These are phyloP conservation scores for Drosophila nannoptera DNA, from an alignment of 1,140 invertebrate species.

Conservation along the genomic window DNA sequence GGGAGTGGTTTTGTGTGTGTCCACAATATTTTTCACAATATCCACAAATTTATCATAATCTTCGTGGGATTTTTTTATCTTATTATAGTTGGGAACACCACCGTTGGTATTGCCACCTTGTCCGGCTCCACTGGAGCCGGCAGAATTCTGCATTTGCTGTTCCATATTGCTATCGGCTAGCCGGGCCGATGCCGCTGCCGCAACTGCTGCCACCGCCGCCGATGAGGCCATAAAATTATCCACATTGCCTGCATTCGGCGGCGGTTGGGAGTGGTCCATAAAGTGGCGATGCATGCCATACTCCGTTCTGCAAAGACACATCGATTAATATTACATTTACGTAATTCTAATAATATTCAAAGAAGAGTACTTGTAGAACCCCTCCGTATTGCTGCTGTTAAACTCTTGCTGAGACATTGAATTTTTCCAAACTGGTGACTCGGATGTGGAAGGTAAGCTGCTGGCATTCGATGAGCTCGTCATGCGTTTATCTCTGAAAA, in stretches of 20 bases:
- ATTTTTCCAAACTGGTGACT: conserved; percentile 79
- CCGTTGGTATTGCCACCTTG: conserved; percentile 70
- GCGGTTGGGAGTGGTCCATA: conserved; percentile 77
- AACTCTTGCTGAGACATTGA: conserved; percentile 79
- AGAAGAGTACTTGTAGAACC: conserved; percentile 69
- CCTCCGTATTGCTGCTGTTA: conserved; percentile 77
- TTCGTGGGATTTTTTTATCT: conserved; percentile 77
- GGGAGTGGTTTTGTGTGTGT: conserved; percentile 72
- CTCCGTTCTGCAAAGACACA: conserved; percentile 61
- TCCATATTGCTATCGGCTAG: conserved; percentile 73
- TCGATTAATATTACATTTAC: background rate
- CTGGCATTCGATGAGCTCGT: conserved; percentile 75
- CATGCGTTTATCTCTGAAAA: conserved; percentile 76
- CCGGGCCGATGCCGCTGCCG: conserved; percentile 67
- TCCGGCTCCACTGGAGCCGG: conserved; percentile 56
- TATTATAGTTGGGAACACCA: conserved; percentile 73
- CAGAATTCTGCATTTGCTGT: conserved; percentile 65
- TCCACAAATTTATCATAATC: conserved; percentile 78
- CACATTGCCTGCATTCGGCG: conserved; percentile 70
- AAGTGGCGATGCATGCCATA: conserved; percentile 78
- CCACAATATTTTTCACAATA: conserved; percentile 78
- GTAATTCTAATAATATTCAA: background rate
- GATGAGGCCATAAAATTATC: conserved; percentile 77
- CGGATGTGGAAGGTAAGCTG: conserved; percentile 76
- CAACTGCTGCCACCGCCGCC: conserved; percentile 73